A percentile compares a stretch with the other conserved stretches of the same genome.
Evolutionary conservation across 2,888 invertebrate genomes (phyloP).

Genomic region (Pedicia rivosa): DNA sequence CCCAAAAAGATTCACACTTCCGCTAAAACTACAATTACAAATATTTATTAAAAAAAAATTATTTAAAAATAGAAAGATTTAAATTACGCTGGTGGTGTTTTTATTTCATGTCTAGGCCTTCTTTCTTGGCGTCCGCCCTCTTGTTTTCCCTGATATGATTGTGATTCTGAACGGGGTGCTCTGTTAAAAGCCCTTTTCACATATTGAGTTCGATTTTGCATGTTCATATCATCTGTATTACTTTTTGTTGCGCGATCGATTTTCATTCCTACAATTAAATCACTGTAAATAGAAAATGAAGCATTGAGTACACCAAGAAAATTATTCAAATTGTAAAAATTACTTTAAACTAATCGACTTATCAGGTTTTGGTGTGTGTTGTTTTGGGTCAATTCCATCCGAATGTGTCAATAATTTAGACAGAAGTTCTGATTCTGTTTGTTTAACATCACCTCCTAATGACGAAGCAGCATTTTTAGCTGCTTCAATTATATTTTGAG

Average conservation of each 20-base stretch:
- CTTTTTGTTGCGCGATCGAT: slow-evolving; percentile 44
- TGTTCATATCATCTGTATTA: not conserved
- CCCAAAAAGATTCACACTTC: slow-evolving; percentile 44
- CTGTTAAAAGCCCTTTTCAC: slow-evolving; percentile 24
- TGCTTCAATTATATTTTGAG: slow-evolving; percentile 32
- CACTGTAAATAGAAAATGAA: slow-evolving; percentile 32
- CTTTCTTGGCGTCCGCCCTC: not conserved
- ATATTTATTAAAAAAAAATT: too few relatives aligned
- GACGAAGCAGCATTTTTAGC: slow-evolving; percentile 55
- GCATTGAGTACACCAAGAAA: not conserved
- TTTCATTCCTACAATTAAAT: slow-evolving; percentile 61
- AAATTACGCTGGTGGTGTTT: too few relatives aligned
- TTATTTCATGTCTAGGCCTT: not conserved
- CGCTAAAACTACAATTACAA: too few relatives aligned
- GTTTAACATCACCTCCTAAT: slow-evolving; percentile 47
- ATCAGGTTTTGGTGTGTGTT: too few relatives aligned
- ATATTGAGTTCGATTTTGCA: slow-evolving; percentile 29
- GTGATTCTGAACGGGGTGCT: not conserved
- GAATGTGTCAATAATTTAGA: slow-evolving; percentile 41
- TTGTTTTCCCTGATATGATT: not conserved
- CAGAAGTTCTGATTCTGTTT: slow-evolving; percentile 58
- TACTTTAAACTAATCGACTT: not conserved
- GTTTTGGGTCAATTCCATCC: not conserved
- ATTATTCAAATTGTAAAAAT: not conserved
- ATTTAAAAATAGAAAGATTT: too few relatives aligned